Base-by-base conservation (phyloP, 2,113 vertebrate species). In the Neopipo cinnamomea region DNA sequence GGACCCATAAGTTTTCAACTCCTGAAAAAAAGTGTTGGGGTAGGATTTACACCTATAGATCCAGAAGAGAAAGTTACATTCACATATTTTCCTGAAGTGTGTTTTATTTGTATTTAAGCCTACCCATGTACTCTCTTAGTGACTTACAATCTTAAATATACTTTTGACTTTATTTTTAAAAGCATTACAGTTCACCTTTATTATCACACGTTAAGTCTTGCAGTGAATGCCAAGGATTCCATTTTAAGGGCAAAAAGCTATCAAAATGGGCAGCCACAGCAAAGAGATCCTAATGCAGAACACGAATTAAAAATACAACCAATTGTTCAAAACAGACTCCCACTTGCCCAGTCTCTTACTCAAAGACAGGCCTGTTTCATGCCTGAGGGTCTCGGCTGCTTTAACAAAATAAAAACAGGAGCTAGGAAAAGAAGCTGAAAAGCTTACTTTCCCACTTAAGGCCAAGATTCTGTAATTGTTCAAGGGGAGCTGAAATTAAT, bases 21-120 rank as follows among this genome's bases (percentile, higher is more conserved):
- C 31, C 55, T 31, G 67, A 85, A 80, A 77, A 77, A 91, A 94
- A 63, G 61, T 41, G 39, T 5, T 77, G 76, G 68, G 31, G 44
- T 46, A 95, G 88, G 90, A 96, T 95, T 97, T 97, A 93, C 95
- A 95, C 92, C 85, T 88, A 65, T 25, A 77, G 90, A 96, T 91
- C 79, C 94, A 88, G 76, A 90, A 79, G 50, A 80, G 44, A 41
- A 86, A 95, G 72, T 81, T 89, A 88, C 35, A 73, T 89, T 95
- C 83, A 88, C 33, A n/a, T 91, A 84, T 95, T 94, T 93, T 77
- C 72, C 91, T 77, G 50, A 74, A 80, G 33, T 37, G 52, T 66
- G 63, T 75, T 92, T 93, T 88, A 84, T 90, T 96, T 96, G 79
- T 84, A 88, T 93, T 91, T 93, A 93, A 96, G 75, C 79, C 75